Conservation (phyloP, 2,113 vertebrate genomes). For the Ctenomys sociabilis region DNA sequence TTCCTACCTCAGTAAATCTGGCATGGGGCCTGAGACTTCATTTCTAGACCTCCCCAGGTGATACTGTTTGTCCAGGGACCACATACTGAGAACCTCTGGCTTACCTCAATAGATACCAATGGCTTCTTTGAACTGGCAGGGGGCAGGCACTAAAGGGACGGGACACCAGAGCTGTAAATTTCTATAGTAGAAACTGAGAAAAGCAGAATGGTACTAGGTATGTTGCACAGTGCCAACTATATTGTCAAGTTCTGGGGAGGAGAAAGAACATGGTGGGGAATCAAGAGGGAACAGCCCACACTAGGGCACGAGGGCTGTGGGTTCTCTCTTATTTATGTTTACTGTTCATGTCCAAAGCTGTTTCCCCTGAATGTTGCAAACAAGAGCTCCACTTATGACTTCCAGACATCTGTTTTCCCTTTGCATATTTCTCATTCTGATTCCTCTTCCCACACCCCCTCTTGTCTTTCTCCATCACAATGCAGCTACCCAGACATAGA, state of each 20-base stretch:
- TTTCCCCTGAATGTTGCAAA: conserved; percentile 56
- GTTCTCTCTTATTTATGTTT: background rate
- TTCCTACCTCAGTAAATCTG: background rate
- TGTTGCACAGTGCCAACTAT: background rate
- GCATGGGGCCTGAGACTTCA: background rate
- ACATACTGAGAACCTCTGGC: background rate
- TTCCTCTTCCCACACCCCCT: background rate
- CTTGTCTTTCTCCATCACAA: conserved; percentile 74
- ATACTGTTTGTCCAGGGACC: background rate
- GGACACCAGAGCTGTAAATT: background rate
- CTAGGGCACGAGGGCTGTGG: background rate
- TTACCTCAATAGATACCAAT: background rate
- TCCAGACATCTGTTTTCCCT: conserved; percentile 81
- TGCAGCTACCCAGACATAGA: conserved; percentile 74
- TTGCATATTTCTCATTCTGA: conserved; percentile 68
- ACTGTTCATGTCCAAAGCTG: conserved; percentile 41
- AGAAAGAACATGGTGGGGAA: background rate
- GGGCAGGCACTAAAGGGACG: background rate
- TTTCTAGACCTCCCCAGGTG: background rate
- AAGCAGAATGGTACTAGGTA: background rate
- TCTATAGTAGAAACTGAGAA: background rate
- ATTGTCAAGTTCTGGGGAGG: background rate
- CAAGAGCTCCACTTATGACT: conserved; percentile 12
- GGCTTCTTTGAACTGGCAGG: background rate
- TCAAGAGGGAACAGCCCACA: background rate